These are phyloP conservation scores for Butorides virescens DNA, from an alignment of 2,113 vertebrate genomes.

Conservation along the genomic window DNA sequence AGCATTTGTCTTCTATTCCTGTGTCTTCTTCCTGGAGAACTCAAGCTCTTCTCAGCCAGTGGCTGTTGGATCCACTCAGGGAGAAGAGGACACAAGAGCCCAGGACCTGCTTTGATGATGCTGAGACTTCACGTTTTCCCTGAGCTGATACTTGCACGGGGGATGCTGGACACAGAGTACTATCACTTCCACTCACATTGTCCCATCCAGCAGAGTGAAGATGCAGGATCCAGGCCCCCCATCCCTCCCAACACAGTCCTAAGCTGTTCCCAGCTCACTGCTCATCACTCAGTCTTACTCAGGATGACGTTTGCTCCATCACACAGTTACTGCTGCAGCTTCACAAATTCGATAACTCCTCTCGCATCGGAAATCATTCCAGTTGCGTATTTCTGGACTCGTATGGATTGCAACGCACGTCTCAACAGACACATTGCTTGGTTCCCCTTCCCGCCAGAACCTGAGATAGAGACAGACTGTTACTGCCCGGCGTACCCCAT, in stretches of 20 bases:
- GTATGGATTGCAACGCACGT: rapidly evolving
- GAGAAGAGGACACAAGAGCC: not conserved
- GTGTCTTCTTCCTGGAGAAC: not conserved
- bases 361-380: rapidly evolving
- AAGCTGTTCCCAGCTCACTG: not conserved
- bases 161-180: not conserved
- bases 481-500: rapidly evolving
- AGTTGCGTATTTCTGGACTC: rapidly evolving
- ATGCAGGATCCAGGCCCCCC: not conserved
- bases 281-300: not conserved
- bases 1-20: not conserved
- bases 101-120: not conserved
- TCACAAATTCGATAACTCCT: too few relatives aligned
- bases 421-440: rapidly evolving
- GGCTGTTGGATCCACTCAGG: not conserved
- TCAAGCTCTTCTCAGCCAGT: not conserved
- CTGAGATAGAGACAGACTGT: not conserved
- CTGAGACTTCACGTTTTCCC: not conserved
- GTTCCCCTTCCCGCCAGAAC: not conserved
- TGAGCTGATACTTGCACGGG: not conserved
- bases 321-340: too few relatives aligned
- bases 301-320: too few relatives aligned
- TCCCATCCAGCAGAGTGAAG: not conserved
- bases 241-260: not conserved
- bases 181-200: not conserved